phyloP scores from a whole-genome alignment of 2,888 invertebrate genomes.

The Eristalis intricaria region DNA sequence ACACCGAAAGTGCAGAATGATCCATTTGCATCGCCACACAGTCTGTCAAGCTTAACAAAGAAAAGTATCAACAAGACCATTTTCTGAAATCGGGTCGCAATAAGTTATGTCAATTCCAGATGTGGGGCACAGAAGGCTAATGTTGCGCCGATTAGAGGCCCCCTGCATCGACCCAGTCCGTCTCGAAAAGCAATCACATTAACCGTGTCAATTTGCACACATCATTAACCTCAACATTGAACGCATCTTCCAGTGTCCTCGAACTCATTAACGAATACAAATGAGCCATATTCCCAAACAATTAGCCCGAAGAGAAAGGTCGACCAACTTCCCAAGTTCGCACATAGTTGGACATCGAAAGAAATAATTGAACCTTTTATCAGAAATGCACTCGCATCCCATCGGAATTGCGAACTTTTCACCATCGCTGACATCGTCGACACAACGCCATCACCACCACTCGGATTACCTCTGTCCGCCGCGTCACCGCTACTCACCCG shows the following conservation, averaged over 20 bases:
- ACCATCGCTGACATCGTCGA: slow-evolving; percentile 5
- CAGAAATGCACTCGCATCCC: slow-evolving; percentile 34
- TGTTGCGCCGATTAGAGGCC: neutral
- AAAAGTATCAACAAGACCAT: neutral
- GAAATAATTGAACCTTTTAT: slow-evolving; percentile 56
- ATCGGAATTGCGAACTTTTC: neutral
- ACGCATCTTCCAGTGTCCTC: slow-evolving; percentile 5
- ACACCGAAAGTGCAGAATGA: too few species aligned
- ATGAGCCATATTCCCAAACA: slow-evolving; percentile 43
- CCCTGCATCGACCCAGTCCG: neutral
- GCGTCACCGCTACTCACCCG: too few species aligned
- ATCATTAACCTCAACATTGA: neutral
- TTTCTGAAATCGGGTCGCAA: neutral
- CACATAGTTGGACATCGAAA: neutral
- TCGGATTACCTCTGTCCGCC: neutral
- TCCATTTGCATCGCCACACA: neutral
- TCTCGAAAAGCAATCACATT: neutral
- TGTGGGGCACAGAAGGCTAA: neutral
- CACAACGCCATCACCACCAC: neutral
- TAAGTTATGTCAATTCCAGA: neutral
- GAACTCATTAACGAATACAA: slow-evolving; percentile 32
- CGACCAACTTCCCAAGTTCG: neutral
- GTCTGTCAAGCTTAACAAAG: neutral
- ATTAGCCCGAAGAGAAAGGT: slow-evolving; percentile 49
- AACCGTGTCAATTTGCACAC: neutral